These are phyloP conservation scores for Pelobates fuscus DNA, from an alignment of 2,113 vertebrate species.

Conservation along the genomic window DNA sequence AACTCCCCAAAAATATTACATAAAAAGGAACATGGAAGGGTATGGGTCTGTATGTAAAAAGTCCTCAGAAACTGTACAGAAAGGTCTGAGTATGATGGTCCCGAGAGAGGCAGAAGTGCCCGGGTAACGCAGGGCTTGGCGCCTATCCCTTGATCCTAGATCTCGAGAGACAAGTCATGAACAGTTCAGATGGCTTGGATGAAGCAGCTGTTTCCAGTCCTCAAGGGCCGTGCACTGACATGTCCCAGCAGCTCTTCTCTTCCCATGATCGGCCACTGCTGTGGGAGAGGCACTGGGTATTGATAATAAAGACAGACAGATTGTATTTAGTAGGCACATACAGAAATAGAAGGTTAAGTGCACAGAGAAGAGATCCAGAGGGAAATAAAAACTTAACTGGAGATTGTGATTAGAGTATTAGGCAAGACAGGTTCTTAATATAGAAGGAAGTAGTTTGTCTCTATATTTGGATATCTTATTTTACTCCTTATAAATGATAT, in stretches of 20 bases:
- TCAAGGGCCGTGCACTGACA: too few species aligned
- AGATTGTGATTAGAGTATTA: too few species aligned
- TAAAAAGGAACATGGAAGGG: conserved; percentile 25
- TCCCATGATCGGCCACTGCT: conserved; percentile 52
- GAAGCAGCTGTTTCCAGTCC: conserved; percentile 61
- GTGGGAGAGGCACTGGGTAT: conserved; percentile 59
- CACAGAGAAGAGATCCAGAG: too few species aligned
- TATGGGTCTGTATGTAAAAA: conserved; percentile 65
- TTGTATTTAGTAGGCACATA: too few species aligned
- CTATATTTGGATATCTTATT: too few species aligned
- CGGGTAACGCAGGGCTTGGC: conserved; percentile 58
- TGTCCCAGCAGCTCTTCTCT: conserved; percentile 56
- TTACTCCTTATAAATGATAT: too few species aligned
- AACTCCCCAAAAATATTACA: conserved; percentile 23
- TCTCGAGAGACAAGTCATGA: conserved; percentile 58
- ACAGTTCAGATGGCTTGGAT: too few species aligned
- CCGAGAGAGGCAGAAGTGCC: conserved; percentile 76
- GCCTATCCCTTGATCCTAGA: conserved; percentile 32
- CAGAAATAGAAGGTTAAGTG: too few species aligned
- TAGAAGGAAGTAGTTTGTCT: too few species aligned
- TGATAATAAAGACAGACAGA: too few species aligned
- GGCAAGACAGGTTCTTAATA: too few species aligned
- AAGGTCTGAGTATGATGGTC: conserved; percentile 81
- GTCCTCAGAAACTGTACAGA: conserved; percentile 81
- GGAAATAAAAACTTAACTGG: too few species aligned